Conservation (phyloP, 1,140 invertebrate genomes). For the Sesamia nonagrioides region DNA sequence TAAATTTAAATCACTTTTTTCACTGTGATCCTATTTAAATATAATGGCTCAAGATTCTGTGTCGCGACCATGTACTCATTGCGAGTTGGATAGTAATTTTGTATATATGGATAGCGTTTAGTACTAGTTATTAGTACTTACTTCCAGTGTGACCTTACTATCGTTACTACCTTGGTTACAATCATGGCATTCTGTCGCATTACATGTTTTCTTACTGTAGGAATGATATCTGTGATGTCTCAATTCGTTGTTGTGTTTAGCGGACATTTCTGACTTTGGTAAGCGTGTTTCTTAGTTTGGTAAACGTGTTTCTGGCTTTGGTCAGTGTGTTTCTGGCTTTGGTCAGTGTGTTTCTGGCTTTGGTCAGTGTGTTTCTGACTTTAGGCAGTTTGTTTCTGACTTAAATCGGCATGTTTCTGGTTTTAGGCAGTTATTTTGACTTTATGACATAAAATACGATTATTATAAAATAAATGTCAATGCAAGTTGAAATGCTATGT, state of each 20-base stretch:
- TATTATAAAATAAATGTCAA: neutral
- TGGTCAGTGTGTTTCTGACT: neutral
- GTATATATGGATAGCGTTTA: constrained; percentile 82
- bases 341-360: neutral
- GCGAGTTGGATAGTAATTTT: constrained; percentile 65
- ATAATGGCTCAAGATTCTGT: constrained; percentile 82
- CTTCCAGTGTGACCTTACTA: constrained; percentile 84
- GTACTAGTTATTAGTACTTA: constrained; percentile 80
- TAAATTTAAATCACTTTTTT: constrained; percentile 86
- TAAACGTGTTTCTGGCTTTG: neutral
- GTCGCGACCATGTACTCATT: constrained; percentile 68
- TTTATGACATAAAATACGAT: neutral
- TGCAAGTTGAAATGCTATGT: constrained; percentile 11
- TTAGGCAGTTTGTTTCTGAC: neutral
- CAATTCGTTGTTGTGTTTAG: constrained; percentile 40
- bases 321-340: too few species aligned
- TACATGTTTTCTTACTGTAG: constrained; percentile 73
- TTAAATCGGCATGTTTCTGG: neutral
- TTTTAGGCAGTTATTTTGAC: neutral
- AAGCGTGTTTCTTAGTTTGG: neutral
- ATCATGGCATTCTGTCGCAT: constrained; percentile 75
- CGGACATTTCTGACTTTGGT: neutral
- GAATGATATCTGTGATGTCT: constrained; percentile 80
- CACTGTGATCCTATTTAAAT: constrained; percentile 87
- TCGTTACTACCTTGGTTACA: constrained; percentile 67